Base-by-base conservation (phyloP, 1,140 invertebrate species). In the Caenorhabditis tropicalis region DNA sequence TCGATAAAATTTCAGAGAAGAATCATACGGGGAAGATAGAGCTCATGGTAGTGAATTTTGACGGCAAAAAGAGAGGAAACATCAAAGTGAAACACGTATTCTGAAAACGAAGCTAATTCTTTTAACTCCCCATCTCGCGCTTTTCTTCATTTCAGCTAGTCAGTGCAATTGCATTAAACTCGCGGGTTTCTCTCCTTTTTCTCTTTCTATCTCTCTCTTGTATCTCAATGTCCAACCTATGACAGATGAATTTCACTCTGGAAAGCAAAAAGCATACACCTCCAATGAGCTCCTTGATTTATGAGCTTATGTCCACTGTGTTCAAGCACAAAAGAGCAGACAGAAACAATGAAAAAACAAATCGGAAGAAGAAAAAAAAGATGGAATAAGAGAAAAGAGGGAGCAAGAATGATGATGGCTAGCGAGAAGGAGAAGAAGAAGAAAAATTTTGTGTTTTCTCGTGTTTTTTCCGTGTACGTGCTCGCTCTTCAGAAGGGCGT, bases 401-500 rank as follows among this genome's bases (percentile, higher is more conserved):
- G 65, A 74, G 65, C 33, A 74, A 74, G 65, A 74, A 74, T 74
- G 65, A 74, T 74, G 33, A 74, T 31, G 27, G 16, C 15, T 15
- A 36, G 15, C n/a, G 21, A 43, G 36, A 12, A 74, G 36, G 58
- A 65, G n/a, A 46, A 74, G n/a, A 36, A 24, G 36, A n/a, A 74
- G 36, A 36, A 43, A n/a, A 74, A 43, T 74, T 74, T 74, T 31
- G 65, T 74, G 65, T 74, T 74, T 74, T 74, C 65, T 29, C 10
- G 58, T 74, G 31, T 65, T 65, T 65, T 43, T 65, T 65, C 31
- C 58, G 24, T 65, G 58, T 65, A 33, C n/a, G 58, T 65, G 58
- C 58, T 65, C 65, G 21, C 65, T 74, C 65, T 74, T 74, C 65
- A 74, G 36, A 74, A 33, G n/a, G 36, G 65, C 65, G 36, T 74